These are phyloP conservation scores for Plebejus melissa DNA, from an alignment of 2,888 invertebrate species.

Conservation along the genomic window DNA sequence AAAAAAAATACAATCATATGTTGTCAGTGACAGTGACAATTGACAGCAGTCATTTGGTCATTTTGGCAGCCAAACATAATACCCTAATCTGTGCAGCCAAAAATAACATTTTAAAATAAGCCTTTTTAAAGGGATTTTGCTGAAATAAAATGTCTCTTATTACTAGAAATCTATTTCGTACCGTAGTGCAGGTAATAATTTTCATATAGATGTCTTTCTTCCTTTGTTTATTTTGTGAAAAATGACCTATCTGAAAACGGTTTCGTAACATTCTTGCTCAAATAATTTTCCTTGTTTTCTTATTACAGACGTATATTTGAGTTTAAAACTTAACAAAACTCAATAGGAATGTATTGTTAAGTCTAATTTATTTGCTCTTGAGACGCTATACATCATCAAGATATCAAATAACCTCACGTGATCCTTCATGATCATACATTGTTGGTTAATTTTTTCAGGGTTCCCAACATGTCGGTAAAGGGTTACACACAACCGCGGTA, in stretches of 20 bases:
- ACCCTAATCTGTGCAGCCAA: constrained; percentile 39
- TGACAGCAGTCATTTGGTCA: not conserved
- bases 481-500: constrained; percentile 67
- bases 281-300: not conserved
- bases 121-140: constrained; percentile 46
- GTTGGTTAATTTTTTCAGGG: constrained; percentile 51
- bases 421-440: constrained; percentile 33
- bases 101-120: constrained; percentile 56
- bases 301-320: not conserved
- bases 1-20: not conserved
- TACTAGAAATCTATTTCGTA: constrained; percentile 62
- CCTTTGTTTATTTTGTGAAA: not conserved
- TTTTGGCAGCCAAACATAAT: constrained; percentile 52
- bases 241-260: constrained; percentile 38
- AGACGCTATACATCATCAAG: not conserved
- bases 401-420: constrained; percentile 43
- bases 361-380: not conserved
- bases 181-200: constrained; percentile 59
- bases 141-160: constrained; percentile 58
- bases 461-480: constrained; percentile 61
- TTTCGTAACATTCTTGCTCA: constrained; percentile 60
- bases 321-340: not conserved
- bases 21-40: not conserved
- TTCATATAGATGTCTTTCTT: not conserved
- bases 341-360: not conserved